Percentiles rank a stretch among this genome's conserved stretches.
phyloP scores from a whole-genome alignment of 2,797 vertebrate species.

The Cuniculus paca region DNA sequence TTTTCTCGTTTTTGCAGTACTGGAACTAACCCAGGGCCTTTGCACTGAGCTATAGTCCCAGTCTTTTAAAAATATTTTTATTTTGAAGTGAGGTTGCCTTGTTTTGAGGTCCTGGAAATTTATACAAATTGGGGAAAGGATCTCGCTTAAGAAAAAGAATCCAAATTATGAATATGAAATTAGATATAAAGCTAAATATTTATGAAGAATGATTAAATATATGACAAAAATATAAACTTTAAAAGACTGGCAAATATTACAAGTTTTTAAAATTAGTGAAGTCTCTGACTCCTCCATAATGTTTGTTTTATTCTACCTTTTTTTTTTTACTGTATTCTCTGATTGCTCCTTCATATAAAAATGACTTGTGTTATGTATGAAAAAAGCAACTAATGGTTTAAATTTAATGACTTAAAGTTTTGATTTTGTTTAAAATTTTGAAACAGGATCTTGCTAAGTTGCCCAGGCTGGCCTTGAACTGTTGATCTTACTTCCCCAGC shows the following conservation, averaged over 20 bases:
- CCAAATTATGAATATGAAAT: not conserved
- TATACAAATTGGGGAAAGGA: not conserved
- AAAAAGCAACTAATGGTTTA: not conserved
- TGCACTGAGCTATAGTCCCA: too few species aligned
- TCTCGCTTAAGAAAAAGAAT: constrained; percentile 5
- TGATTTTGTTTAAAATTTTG: not conserved
- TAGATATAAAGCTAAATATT: not conserved
- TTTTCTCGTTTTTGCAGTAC: too few species aligned
- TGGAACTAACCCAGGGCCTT: too few species aligned
- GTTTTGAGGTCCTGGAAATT: not conserved
- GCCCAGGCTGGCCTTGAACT: not conserved
- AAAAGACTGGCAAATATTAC: not conserved
- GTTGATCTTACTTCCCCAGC: not conserved
- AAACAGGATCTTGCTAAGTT: not conserved
- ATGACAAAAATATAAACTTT: not conserved
- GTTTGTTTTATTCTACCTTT: not conserved
- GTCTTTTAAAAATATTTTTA: too few species aligned
- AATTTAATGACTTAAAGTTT: not conserved
- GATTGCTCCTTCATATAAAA: not conserved
- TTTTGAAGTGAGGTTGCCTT: too few species aligned
- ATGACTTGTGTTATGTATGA: not conserved
- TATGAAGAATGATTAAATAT: constrained; percentile 19
- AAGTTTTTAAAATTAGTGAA: not conserved
- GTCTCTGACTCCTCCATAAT: not conserved
- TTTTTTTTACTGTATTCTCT: not conserved